These are phyloP conservation scores for Ernsta delagoae DNA, from an alignment of 2,888 invertebrate species.

Conservation along the genomic window DNA sequence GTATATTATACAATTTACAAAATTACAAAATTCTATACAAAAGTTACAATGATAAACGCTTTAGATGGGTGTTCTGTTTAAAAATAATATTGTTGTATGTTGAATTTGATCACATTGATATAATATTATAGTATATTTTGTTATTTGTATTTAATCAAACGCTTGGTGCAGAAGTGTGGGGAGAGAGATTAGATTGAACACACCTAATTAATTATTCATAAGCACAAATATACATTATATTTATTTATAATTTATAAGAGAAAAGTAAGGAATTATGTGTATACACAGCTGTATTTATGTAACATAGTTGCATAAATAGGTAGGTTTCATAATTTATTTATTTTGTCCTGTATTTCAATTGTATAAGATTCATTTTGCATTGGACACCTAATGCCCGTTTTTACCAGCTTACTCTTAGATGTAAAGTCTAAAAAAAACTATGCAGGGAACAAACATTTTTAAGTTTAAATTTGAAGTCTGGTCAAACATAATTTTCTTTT, in stretches of 20 bases:
- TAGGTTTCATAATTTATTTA: not conserved
- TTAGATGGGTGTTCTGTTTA: conserved; percentile 10
- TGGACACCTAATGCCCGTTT: not conserved
- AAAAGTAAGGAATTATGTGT: too few relatives aligned
- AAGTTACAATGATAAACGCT: not conserved
- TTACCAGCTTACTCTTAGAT: not conserved
- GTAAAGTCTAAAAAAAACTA: too few relatives aligned
- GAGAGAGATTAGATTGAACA: not conserved
- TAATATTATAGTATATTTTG: not conserved
- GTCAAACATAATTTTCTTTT: too few relatives aligned
- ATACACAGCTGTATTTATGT: too few relatives aligned
- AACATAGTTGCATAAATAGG: too few relatives aligned
- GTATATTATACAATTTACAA: not conserved
- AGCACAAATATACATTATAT: not conserved
- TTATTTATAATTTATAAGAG: not conserved
- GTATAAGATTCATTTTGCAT: not conserved
- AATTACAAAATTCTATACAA: not conserved
- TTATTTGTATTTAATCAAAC: not conserved
- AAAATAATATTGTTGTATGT: not conserved
- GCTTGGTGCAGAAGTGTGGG: conserved; percentile 17
- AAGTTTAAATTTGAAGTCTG: too few relatives aligned
- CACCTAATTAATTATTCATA: not conserved
- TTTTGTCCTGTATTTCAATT: not conserved
- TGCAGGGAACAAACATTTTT: too few relatives aligned
- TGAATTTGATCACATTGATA: conserved; percentile 8